These are phyloP conservation scores for Lipophrys pholis DNA, from an alignment of 2,113 vertebrate species.

Conservation along the genomic window DNA sequence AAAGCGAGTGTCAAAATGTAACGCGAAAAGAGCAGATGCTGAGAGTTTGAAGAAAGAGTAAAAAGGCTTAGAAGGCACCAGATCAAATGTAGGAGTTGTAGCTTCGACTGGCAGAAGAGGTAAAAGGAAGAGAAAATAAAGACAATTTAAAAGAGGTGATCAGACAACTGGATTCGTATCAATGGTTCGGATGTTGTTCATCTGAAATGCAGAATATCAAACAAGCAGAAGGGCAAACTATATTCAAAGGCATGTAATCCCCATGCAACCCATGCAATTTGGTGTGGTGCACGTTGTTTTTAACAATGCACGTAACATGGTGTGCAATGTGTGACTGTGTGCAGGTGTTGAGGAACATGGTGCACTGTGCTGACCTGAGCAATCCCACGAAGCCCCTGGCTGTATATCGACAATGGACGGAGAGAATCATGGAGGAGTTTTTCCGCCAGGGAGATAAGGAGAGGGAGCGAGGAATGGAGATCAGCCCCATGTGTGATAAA, in stretches of 20 bases:
- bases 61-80: background rate
- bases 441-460: slow-evolving; percentile 93
- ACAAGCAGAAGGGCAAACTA: background rate
- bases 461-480: slow-evolving; percentile 92
- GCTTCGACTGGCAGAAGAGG: background rate
- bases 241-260: background rate
- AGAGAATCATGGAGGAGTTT: slow-evolving; percentile 95
- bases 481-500: slow-evolving; percentile 96
- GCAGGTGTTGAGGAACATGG: slow-evolving; percentile 94
- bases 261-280: background rate
- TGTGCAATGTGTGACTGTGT: slow-evolving; percentile 10
- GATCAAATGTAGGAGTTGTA: background rate
- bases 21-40: background rate
- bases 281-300: background rate
- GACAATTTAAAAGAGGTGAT: background rate
- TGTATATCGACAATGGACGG: slow-evolving; percentile 93
- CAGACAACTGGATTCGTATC: background rate
- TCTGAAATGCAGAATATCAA: slow-evolving; percentile 1
- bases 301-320: background rate
- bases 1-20: background rate
- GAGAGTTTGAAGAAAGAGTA: background rate
- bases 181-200: background rate
- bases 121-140: background rate
- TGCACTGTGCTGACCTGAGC: slow-evolving; percentile 94
- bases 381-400: slow-evolving; percentile 93